These are phyloP conservation scores for Fregetta grallaria DNA, from an alignment of 2,113 vertebrate species.

Conservation along the genomic window DNA sequence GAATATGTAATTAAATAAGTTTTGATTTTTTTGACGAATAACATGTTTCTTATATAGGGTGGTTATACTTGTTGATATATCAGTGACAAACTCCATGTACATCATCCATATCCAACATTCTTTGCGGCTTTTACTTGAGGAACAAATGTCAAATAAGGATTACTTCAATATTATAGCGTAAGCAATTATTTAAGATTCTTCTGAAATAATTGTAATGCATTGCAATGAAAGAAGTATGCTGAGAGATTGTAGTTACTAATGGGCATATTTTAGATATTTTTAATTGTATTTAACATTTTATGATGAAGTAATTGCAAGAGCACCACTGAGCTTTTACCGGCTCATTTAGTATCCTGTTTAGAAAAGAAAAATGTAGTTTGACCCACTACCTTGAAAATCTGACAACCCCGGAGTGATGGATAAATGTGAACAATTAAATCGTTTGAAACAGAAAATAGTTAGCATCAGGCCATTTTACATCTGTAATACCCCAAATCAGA, in stretches of 20 bases:
- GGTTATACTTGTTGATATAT: constrained; percentile 80
- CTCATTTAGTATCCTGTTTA: not conserved
- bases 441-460: not conserved
- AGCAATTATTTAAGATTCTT: not conserved
- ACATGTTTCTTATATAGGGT: constrained; percentile 70
- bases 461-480: not conserved
- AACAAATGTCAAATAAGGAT: constrained; percentile 79
- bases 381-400: not conserved
- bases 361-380: not conserved
- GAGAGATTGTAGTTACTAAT: not conserved
- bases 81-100: constrained; percentile 65
- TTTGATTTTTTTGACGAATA: not conserved
- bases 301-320: not conserved
- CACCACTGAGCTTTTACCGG: not conserved
- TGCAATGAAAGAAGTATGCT: not conserved
- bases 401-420: not conserved
- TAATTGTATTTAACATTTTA: not conserved
- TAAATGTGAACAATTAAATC: not conserved
- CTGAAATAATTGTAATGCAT: not conserved
- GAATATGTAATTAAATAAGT: not conserved
- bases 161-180: constrained; percentile 81
- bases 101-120: constrained; percentile 79
- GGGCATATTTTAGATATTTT: not conserved
- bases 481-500: not conserved
- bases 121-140: constrained; percentile 79